phyloP scores from a whole-genome alignment of 2,888 invertebrate genomes.

The Ornithoptera priamus region DNA sequence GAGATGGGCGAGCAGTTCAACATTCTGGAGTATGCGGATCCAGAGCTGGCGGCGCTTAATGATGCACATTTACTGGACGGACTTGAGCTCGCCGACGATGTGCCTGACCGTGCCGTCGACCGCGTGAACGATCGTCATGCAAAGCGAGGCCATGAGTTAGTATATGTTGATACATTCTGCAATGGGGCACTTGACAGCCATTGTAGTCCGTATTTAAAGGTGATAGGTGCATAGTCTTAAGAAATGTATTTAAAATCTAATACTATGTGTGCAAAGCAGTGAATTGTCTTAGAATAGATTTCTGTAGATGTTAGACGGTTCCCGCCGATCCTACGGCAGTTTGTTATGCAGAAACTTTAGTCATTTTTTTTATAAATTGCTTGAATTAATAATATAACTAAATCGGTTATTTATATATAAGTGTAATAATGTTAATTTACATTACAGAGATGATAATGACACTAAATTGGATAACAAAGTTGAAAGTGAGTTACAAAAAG shows the following conservation, averaged over 20 bases:
- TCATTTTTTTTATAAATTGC: too few species aligned
- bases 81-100: slow-evolving; percentile 89
- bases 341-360: too few species aligned
- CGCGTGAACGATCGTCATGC: slow-evolving; percentile 84
- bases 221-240: too few species aligned
- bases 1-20: slow-evolving; percentile 97
- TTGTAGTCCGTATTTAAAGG: too few species aligned
- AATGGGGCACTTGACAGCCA: too few species aligned
- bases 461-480: slow-evolving; percentile 60
- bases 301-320: too few species aligned
- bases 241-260: too few species aligned
- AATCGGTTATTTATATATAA: too few species aligned
- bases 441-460: slow-evolving; percentile 57
- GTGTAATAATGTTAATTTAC: not conserved
- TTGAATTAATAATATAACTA: too few species aligned
- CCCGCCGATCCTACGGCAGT: too few species aligned
- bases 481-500: slow-evolving; percentile 64
- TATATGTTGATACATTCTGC: not conserved
- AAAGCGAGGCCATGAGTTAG: slow-evolving; percentile 62
- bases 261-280: too few species aligned
- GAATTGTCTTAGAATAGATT: too few species aligned
- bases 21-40: slow-evolving; percentile 96
- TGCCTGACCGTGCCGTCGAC: slow-evolving; percentile 85
- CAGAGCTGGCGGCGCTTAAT: slow-evolving; percentile 90
- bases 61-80: slow-evolving; percentile 93